phyloP scores from a whole-genome alignment of 2,888 invertebrate species.

The Amphipyra berbera region DNA sequence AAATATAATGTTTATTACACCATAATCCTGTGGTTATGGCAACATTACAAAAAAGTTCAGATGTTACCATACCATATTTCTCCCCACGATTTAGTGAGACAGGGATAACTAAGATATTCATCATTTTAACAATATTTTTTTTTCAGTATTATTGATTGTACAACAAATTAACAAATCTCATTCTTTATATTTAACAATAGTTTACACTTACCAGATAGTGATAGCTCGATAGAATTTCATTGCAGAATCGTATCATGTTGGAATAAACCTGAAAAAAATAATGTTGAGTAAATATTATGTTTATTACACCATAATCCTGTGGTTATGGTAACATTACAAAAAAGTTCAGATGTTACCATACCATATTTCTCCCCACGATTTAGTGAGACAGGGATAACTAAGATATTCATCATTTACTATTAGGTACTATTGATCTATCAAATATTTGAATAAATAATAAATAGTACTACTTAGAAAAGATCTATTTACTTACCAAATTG shows the following conservation, averaged over 20 bases:
- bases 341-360: constrained; percentile 66
- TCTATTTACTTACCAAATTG: too few relatives aligned
- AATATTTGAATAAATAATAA: too few relatives aligned
- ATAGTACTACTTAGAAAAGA: too few relatives aligned
- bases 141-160: background rate
- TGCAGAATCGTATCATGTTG: too few relatives aligned
- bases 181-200: too few relatives aligned
- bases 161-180: too few relatives aligned
- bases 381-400: constrained; percentile 83
- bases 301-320: background rate
- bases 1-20: too few relatives aligned
- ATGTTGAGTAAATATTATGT: too few relatives aligned
- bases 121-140: constrained; percentile 58
- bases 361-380: constrained; percentile 73
- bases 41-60: constrained; percentile 51
- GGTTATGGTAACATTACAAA: background rate
- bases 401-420: constrained; percentile 71
- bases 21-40: background rate
- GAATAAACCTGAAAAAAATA: too few relatives aligned
- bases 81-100: constrained; percentile 79
- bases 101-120: constrained; percentile 81
- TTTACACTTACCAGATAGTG: background rate
- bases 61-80: constrained; percentile 76
- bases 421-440: too few relatives aligned
- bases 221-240: too few relatives aligned